Evolutionary conservation across 2,888 invertebrate genomes (phyloP), one percentile per base, ranked within the genome.

Genomic region (Coelopa pilipes): DNA sequence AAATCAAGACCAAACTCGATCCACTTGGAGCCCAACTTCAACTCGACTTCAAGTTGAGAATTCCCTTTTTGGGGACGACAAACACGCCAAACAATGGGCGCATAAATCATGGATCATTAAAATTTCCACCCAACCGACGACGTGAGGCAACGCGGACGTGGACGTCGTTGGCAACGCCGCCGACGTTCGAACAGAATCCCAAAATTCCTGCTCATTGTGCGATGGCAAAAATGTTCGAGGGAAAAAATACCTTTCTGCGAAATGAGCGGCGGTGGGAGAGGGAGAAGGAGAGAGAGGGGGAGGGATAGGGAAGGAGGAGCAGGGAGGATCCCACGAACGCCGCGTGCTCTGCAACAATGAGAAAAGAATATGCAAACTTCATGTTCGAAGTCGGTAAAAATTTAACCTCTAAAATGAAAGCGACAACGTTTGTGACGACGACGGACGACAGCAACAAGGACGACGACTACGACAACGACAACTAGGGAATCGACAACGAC

Each of bases 331-430:
- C 57, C 11, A 2, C 10, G 57, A 17, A 34, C 15, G 34, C 62
- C n/a, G 12, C 62, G 34, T 24, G 24, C n/a, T 15, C 4, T 45
- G 62, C 13, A 24, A 62, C 62, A 62, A 62, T 62, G 34, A 59
- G 15, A 47, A 47, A 34, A 66, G 50, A 66, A 66, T 53, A 66
- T 66, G 66, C 66, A 66, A 66, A 50, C 66, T 66, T 66, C 66
- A 66, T 66, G 66, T 66, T 24, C 21, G 50, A 50, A 66, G 24
- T 66, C 66, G 1, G 13, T 66, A 66, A 21, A 24, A 66, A 65
- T 17, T 17, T 24, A 63, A 19, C 45, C 13, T 34, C 15, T 24
- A 60, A 46, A 46, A 1, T 17, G n/a, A 47, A 47, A 34, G 15
- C 45, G 2, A 47, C 45, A 66, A 65, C 65, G 17, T 15, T 19